These are phyloP conservation scores for Geotrypetes seraphini DNA, from an alignment of 2,797 vertebrate genomes.

Conservation along the genomic window DNA sequence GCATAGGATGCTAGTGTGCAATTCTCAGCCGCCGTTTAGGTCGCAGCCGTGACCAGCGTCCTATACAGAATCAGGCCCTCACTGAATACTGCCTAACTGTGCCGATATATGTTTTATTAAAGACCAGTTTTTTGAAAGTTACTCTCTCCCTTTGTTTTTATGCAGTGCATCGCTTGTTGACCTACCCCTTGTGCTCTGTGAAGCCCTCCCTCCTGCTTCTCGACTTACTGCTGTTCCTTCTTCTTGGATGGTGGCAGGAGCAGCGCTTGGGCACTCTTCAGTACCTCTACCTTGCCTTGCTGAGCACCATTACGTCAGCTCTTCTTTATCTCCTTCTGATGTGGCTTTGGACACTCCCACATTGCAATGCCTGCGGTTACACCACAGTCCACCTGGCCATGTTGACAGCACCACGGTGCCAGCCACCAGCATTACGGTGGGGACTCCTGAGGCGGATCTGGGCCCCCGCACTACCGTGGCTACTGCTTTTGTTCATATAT, in stretches of 20 bases:
- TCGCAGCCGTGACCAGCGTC: too few species aligned
- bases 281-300: constrained; percentile 53
- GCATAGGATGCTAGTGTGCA: too few species aligned
- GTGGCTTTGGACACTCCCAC: constrained; percentile 42
- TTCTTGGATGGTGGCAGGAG: constrained; percentile 64
- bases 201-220: constrained; percentile 58
- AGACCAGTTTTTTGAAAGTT: too few species aligned
- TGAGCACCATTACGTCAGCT: constrained; percentile 51
- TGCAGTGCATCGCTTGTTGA: constrained; percentile 58
- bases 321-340: constrained; percentile 64
- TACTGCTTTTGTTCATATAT: constrained; percentile 51
- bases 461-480: constrained; percentile 57
- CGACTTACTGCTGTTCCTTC: constrained; percentile 53
- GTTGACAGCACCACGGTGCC: constrained; percentile 63
- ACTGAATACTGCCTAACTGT: too few species aligned
- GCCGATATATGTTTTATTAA: too few species aligned
- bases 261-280: constrained; percentile 61
- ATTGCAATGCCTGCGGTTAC: constrained; percentile 60
- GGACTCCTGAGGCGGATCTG: constrained; percentile 45
- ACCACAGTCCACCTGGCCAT: constrained; percentile 66
- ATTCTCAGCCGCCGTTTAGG: too few species aligned
- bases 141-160: neutral
- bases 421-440: constrained; percentile 40
- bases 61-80: too few species aligned
- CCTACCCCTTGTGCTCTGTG: constrained; percentile 65